phyloP scores from a whole-genome alignment of 2,113 vertebrate species.

The Heterochromis multidens region DNA sequence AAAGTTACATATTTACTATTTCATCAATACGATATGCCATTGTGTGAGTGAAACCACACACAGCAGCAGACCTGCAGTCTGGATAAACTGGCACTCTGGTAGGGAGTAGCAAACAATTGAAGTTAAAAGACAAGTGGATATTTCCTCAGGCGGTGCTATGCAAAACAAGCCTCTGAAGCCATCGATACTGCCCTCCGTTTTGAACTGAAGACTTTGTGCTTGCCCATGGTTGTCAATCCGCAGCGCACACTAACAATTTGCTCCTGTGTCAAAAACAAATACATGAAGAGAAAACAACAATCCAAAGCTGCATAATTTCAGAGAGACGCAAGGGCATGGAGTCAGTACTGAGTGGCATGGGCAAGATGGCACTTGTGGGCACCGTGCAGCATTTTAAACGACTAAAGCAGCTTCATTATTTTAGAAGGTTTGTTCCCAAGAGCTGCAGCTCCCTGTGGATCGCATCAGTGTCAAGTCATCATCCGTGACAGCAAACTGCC shows the following conservation, averaged over 20 bases:
- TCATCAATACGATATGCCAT: neutral
- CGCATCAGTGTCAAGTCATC: constrained; percentile 61
- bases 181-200: constrained; percentile 48
- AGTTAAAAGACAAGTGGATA: constrained; percentile 9
- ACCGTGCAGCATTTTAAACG: constrained; percentile 46
- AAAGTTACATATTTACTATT: constrained; percentile 17
- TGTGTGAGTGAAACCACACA: neutral
- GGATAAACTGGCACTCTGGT: neutral
- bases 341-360: constrained; percentile 7
- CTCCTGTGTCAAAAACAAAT: constrained; percentile 55
- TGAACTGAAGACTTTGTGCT: constrained; percentile 44
- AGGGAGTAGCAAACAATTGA: constrained; percentile 6
- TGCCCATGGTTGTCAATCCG: constrained; percentile 47
- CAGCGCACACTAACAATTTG: constrained; percentile 45
- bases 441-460: constrained; percentile 48
- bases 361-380: constrained; percentile 37
- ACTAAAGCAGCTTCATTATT: constrained; percentile 50
- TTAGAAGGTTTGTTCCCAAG: constrained; percentile 36
- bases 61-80: neutral
- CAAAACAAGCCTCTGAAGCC: constrained; percentile 60
- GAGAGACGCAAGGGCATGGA: constrained; percentile 11
- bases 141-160: constrained; percentile 59
- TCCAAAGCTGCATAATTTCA: constrained; percentile 37
- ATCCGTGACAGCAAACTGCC: constrained; percentile 41
- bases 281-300: constrained; percentile 52